Evolutionary conservation across 2,113 vertebrate genomes (phyloP).

Genomic region (Solenodon paradoxus): DNA sequence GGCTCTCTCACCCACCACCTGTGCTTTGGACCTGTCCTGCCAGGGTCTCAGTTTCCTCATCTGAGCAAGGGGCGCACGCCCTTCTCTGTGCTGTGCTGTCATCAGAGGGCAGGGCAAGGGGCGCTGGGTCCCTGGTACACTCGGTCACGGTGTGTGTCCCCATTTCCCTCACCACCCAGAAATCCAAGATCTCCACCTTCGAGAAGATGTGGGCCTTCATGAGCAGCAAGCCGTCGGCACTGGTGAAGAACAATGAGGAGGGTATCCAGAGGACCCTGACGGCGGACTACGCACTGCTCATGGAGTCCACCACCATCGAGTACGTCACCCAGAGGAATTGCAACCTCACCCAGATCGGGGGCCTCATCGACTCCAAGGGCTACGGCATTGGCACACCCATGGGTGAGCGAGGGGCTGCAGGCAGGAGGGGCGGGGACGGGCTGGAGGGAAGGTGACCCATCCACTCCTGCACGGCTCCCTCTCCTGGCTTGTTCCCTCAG

Average conservation of each 20-base stretch:
- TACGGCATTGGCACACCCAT: slow-evolving; percentile 98
- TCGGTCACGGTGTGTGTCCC: neutral
- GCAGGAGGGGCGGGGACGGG: rapidly evolving
- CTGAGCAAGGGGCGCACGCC: neutral
- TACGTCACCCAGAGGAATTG: slow-evolving; percentile 97
- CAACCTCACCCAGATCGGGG: slow-evolving; percentile 97
- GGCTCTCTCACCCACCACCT: neutral
- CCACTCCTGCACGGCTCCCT: neutral
- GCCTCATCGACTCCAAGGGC: slow-evolving; percentile 97
- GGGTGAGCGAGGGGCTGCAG: slow-evolving; percentile 82
- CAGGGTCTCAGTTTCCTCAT: neutral
- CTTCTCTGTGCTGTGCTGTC: rapidly evolving
- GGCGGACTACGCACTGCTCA: slow-evolving; percentile 95
- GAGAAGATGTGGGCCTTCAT: slow-evolving; percentile 99
- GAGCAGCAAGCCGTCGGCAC: slow-evolving; percentile 95
- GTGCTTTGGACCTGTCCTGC: no score
- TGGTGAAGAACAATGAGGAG: slow-evolving; percentile 97
- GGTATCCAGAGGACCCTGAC: slow-evolving; percentile 95
- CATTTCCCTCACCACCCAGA: slow-evolving; percentile 80
- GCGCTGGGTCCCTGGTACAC: neutral
- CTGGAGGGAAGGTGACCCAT: rapidly evolving
- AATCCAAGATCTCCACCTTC: slow-evolving; percentile 98
- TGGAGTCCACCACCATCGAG: slow-evolving; percentile 98
- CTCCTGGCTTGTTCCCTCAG: neutral
- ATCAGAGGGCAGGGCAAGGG: rapidly evolving